A percentile compares a stretch with the other conserved stretches of the same genome.
Conservation (phyloP, 1,140 invertebrate species). For the Onthophagus taurus region DNA sequence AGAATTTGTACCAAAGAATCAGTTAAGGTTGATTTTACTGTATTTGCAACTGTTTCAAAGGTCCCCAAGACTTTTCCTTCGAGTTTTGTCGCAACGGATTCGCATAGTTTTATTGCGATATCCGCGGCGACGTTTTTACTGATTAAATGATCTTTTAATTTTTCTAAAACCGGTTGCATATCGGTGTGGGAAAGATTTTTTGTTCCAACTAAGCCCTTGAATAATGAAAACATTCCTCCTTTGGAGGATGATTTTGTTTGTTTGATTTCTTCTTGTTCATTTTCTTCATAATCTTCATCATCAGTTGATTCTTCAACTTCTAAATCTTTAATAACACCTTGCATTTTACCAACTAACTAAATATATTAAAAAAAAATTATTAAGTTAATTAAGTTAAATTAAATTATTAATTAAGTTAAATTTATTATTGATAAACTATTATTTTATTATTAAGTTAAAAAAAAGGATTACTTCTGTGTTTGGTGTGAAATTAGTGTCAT, state of each 20-base stretch:
- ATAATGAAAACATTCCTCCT: constrained; percentile 67
- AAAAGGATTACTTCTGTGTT: constrained; percentile 50
- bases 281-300: constrained; percentile 38
- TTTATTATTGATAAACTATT: neutral
- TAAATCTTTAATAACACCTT: constrained; percentile 60
- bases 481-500: constrained; percentile 45
- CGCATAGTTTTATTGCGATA: constrained; percentile 89
- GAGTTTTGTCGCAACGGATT: constrained; percentile 85
- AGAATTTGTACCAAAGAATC: constrained; percentile 86
- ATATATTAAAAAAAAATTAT: constrained; percentile 20
- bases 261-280: constrained; percentile 17
- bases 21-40: constrained; percentile 71
- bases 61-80: constrained; percentile 88
- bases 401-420: neutral
- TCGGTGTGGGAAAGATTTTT: constrained; percentile 65
- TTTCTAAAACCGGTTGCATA: constrained; percentile 82
- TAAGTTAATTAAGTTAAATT: constrained; percentile 3
- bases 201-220: constrained; percentile 79
- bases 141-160: constrained; percentile 94
- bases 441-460: too few species aligned
- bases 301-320: constrained; percentile 49
- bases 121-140: constrained; percentile 96
- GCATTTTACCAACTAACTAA: constrained; percentile 74
- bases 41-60: constrained; percentile 80
- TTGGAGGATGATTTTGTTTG: constrained; percentile 19